phyloP scores from a whole-genome alignment of 1,140 invertebrate species.

The Eriosoma lanigerum region DNA sequence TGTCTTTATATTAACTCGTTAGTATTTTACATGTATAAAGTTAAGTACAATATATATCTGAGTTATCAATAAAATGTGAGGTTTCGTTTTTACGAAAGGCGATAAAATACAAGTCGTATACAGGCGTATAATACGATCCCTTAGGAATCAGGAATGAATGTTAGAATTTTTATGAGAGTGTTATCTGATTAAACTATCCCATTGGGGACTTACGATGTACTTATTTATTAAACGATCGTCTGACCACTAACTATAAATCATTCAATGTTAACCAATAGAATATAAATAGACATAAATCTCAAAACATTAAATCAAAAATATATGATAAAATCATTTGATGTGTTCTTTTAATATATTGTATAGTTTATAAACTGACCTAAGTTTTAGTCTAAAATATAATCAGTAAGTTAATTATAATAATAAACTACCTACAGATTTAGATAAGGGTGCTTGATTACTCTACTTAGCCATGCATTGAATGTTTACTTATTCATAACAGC shows the following conservation, averaged over 20 bases:
- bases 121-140: slow-evolving; percentile 9
- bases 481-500: slow-evolving; percentile 24
- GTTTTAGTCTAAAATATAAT: slow-evolving; percentile 22
- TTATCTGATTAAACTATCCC: slow-evolving; percentile 23
- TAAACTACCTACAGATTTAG: not conserved
- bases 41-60: not conserved
- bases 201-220: not conserved
- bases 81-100: not conserved
- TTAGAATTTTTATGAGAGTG: slow-evolving; percentile 33
- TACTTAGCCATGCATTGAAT: slow-evolving; percentile 31
- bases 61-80: not conserved
- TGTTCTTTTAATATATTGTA: not conserved
- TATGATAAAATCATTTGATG: not conserved
- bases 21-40: not conserved
- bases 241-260: slow-evolving; percentile 33
- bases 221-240: slow-evolving; percentile 31
- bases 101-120: slow-evolving; percentile 12
- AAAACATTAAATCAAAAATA: not conserved
- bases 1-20: not conserved
- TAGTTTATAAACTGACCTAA: too few relatives aligned
- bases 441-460: slow-evolving; percentile 15
- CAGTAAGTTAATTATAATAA: slow-evolving; percentile 9
- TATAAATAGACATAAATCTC: slow-evolving; percentile 3
- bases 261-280: slow-evolving; percentile 20
- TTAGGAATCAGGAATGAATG: slow-evolving; percentile 10